These are phyloP conservation scores for Spermophilus dauricus DNA, from an alignment of 2,113 vertebrate genomes.

Conservation along the genomic window DNA sequence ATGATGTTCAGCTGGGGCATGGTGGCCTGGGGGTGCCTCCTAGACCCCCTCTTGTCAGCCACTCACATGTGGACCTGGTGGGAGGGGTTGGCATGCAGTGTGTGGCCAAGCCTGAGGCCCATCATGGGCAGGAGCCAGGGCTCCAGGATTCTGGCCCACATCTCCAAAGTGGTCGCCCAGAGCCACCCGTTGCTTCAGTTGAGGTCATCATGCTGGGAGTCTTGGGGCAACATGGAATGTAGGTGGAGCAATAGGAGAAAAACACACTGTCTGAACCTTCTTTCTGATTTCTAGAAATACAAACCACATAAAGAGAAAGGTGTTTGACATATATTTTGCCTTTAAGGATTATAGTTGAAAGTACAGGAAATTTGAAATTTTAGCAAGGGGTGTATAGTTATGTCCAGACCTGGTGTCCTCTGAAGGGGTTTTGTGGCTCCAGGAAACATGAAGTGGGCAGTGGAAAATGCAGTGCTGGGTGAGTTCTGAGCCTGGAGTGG, in stretches of 20 bases:
- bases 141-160: neutral
- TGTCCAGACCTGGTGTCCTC: neutral
- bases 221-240: neutral
- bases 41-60: neutral
- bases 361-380: conserved; percentile 4
- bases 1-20: neutral
- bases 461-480: neutral
- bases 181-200: neutral
- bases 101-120: neutral
- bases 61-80: neutral
- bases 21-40: neutral
- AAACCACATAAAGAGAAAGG: neutral
- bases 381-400: conserved; percentile 13
- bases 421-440: neutral
- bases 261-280: neutral
- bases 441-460: neutral
- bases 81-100: neutral
- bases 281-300: conserved; percentile 20
- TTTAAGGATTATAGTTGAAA: neutral
- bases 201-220: neutral
- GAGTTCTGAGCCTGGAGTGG: neutral
- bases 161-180: neutral
- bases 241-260: neutral
- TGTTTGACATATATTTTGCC: neutral
- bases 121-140: no score